Conservation (phyloP, 2,797 vertebrate species). For the Dendrocincla fuliginosa region DNA sequence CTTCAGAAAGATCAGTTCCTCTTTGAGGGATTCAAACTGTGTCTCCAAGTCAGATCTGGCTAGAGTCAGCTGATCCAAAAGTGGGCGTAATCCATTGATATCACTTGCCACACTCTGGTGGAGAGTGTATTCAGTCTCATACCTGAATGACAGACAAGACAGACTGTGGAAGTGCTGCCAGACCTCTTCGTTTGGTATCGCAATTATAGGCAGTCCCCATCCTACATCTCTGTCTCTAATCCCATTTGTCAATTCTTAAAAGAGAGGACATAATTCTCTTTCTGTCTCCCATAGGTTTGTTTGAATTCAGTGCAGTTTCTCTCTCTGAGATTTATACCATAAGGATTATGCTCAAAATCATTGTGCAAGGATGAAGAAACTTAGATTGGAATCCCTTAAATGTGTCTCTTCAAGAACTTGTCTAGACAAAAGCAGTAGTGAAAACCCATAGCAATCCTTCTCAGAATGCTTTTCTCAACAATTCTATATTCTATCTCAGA, state of each 20-base stretch:
- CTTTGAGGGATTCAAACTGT: slow-evolving; percentile 82
- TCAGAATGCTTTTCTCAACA: neutral
- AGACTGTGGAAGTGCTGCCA: neutral
- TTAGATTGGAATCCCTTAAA: neutral
- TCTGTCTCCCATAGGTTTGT: neutral
- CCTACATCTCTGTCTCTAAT: neutral
- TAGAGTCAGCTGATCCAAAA: slow-evolving; percentile 84
- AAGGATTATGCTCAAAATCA: neutral
- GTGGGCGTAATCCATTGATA: slow-evolving; percentile 80
- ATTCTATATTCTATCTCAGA: neutral
- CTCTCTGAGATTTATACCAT: neutral
- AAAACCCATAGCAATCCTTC: neutral
- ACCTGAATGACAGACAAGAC: slow-evolving; percentile 70
- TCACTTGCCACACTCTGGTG: slow-evolving; percentile 84
- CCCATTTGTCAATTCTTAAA: neutral
- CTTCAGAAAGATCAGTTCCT: slow-evolving; percentile 83
- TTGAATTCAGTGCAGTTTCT: neutral
- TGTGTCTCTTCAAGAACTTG: neutral
- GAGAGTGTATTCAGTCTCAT: slow-evolving; percentile 79
- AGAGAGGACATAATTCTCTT: neutral
- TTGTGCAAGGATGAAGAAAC: neutral
- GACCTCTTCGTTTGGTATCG: neutral
- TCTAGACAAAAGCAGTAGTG: neutral
- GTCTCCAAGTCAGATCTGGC: slow-evolving; percentile 80
- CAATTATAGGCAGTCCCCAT: neutral